These are phyloP conservation scores for Lepus oiostolus DNA, from an alignment of 2,797 vertebrate species.

Conservation along the genomic window DNA sequence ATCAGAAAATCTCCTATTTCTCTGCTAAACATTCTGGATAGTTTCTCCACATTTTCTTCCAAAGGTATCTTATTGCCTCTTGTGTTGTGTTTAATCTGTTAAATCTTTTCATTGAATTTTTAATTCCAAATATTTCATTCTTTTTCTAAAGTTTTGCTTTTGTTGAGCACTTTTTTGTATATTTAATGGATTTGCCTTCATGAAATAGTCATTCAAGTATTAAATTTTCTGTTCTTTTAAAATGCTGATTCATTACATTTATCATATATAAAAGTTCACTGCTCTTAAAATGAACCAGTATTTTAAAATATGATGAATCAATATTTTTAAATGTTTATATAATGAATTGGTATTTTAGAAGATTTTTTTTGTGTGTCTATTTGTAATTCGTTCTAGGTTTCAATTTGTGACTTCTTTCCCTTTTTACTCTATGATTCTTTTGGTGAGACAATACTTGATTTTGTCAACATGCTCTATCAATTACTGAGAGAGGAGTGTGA, in stretches of 20 bases:
- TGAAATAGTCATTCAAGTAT: not conserved
- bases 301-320: too few species aligned
- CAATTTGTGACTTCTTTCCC: not conserved
- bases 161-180: not conserved
- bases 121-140: not conserved
- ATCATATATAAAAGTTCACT: too few species aligned
- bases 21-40: not conserved
- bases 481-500: too few species aligned
- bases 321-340: too few species aligned
- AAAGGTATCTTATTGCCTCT: not conserved
- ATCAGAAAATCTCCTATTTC: constrained; percentile 5
- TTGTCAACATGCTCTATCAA: too few species aligned
- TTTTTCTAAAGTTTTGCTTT: not conserved
- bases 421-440: too few species aligned
- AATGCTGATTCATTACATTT: not conserved
- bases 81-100: not conserved
- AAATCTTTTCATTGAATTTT: not conserved
- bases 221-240: not conserved
- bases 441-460: too few species aligned
- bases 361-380: not conserved
- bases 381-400: not conserved
- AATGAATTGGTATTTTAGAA: not conserved
- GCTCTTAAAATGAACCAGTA: too few species aligned
- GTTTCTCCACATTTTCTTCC: not conserved
- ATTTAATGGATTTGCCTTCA: not conserved